These are phyloP conservation scores for Heliangelus exortis DNA, from an alignment of 2,797 vertebrate genomes.

Conservation along the genomic window DNA sequence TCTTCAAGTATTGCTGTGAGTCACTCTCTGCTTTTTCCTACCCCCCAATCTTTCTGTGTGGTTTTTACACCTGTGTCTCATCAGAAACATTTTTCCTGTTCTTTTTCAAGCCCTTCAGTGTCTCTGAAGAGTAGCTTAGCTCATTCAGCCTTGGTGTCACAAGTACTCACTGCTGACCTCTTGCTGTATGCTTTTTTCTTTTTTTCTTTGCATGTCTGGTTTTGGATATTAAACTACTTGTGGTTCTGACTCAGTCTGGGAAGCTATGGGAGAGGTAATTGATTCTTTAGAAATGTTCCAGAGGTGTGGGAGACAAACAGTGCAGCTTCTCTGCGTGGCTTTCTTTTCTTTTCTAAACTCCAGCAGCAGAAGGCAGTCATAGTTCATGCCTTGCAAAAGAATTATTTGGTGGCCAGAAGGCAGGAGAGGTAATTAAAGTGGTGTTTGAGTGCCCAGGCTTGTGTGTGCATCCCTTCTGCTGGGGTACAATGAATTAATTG, in stretches of 20 bases:
- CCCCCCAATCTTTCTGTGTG: accelerated
- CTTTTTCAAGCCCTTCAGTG: not conserved
- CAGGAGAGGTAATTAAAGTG: not conserved
- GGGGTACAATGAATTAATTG: not conserved
- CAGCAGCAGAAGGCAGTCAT: not conserved
- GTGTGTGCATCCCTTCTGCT: not conserved
- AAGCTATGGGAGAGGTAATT: not conserved
- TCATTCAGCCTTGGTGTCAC: not conserved
- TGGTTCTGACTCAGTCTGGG: not conserved
- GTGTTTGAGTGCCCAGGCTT: not conserved
- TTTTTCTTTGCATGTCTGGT: not conserved
- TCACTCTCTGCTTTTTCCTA: not conserved
- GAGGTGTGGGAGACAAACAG: not conserved
- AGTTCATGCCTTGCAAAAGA: not conserved
- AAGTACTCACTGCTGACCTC: not conserved
- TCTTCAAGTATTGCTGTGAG: not conserved
- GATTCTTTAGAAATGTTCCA: not conserved
- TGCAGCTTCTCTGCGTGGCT: not conserved
- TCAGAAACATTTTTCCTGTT: not conserved
- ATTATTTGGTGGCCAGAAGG: not conserved
- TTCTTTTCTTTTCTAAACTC: not conserved
- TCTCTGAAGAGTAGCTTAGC: not conserved
- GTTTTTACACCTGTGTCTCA: not conserved
- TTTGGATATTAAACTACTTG: not conserved
- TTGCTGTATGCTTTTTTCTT: not conserved